Evolutionary conservation across 2,888 invertebrate species (phyloP).

Genomic region (Callinectes sapidus): DNA sequence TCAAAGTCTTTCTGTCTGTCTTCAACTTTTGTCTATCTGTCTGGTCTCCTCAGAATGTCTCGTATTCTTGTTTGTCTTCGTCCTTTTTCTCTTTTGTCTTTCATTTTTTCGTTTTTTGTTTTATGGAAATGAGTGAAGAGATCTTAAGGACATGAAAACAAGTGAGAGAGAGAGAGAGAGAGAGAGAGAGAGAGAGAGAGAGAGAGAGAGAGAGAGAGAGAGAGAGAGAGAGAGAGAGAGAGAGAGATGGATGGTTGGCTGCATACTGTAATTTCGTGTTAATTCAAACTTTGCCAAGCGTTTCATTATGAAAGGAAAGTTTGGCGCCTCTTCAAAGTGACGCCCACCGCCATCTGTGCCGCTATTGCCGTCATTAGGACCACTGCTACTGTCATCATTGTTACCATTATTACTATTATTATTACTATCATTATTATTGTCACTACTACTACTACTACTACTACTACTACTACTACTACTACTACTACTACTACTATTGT

Average conservation of each 20-base stretch:
- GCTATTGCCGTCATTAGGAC: background rate
- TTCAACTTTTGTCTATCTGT: background rate
- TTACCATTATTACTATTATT: background rate
- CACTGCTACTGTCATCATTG: background rate
- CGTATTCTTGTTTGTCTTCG: background rate
- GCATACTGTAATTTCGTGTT: background rate
- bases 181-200: constrained; percentile 27
- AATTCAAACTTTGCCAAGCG: constrained; percentile 16
- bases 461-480: too few species aligned
- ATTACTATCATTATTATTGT: too few species aligned
- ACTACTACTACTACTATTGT: too few species aligned
- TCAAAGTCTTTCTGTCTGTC: too few species aligned
- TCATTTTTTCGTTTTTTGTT: background rate
- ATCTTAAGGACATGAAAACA: background rate
- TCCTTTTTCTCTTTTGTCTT: background rate
- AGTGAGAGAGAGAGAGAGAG: background rate
- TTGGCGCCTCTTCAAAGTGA: background rate
- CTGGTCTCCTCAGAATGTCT: background rate
- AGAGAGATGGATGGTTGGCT: background rate
- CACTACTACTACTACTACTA: too few species aligned
- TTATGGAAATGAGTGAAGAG: background rate
- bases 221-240: constrained; percentile 37
- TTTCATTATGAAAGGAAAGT: constrained; percentile 11
- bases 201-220: background rate
- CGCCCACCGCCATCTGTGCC: background rate